Base-by-base conservation (phyloP, 2,113 vertebrate genomes). In the Nothobranchius furzeri region DNA sequence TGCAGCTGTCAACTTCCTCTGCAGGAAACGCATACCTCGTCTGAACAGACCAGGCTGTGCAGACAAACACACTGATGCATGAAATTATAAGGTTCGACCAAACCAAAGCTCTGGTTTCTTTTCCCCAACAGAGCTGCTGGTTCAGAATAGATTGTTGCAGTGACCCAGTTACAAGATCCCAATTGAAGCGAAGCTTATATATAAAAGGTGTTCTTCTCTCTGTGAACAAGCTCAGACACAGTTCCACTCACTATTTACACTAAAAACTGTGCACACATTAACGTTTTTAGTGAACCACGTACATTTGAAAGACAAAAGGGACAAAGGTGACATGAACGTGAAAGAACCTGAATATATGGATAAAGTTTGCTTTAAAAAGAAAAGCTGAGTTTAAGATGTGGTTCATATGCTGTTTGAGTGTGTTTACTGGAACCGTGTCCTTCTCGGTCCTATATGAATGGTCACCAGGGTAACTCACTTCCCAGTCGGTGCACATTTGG, bases 221-320 rank as follows among this genome's bases (percentile, higher is more conserved):
- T 81, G 78, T 79, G 73, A 88, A 90, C 79, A 55, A 81, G 78
- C 51, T 75, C 86, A 75, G 79, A 84, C 85, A 79, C 83, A 46
- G 60, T 82, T 85, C 84, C 75, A 51, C 73, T 46, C 73, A 66
- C 90, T 87, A 88, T 91, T 91, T 92, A 76, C 89, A 90, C 76
- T 68, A 10, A 73, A 86, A 48, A 79, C 90, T 82, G 88, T 76
- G 73, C 75, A 63, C 83, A 85, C 92, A 89, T 91, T 89, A 92
- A 85, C 80, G 90, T 91, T 89, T 87, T 68, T 88, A 91, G 89
- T 84, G 70, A 52, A 82, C 89, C 72, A 75, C 69, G 85, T 83
- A 88, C 87, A 60, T 87, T 82, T 62, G 75, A 30, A 30, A 30
- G 4, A 30, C 3, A 30, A 30, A 82, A 72, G 52, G 40, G 30